phyloP scores from a whole-genome alignment of 2,888 invertebrate genomes.

The Coenonympha arcania region DNA sequence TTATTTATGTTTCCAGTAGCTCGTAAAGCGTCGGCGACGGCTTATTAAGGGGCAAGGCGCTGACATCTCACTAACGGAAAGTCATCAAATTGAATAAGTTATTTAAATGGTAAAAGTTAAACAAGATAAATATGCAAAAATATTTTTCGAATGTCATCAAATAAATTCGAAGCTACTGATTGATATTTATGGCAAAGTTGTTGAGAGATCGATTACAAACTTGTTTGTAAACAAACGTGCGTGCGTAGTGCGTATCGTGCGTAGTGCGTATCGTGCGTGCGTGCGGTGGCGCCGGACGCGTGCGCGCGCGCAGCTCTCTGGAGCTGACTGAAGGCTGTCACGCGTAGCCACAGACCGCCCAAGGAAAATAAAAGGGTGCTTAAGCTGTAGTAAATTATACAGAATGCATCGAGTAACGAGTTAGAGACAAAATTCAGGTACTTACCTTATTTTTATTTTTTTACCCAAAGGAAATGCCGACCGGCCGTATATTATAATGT shows the following conservation, averaged over 20 bases:
- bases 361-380: slow-evolving; percentile 22
- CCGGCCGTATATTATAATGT: too few relatives aligned
- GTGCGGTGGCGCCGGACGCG: slow-evolving; percentile 46
- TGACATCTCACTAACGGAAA: slow-evolving; percentile 64
- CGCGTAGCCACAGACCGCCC: slow-evolving; percentile 47
- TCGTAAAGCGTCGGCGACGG: slow-evolving; percentile 51
- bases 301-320: slow-evolving; percentile 66
- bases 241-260: slow-evolving; percentile 34
- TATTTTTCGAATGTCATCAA: not conserved
- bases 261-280: too few relatives aligned
- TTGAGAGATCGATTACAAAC: slow-evolving; percentile 8
- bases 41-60: slow-evolving; percentile 56
- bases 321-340: slow-evolving; percentile 67
- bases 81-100: slow-evolving; percentile 51
- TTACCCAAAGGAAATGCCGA: too few relatives aligned
- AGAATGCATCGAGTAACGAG: too few relatives aligned
- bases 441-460: too few relatives aligned
- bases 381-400: not conserved
- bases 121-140: slow-evolving; percentile 8
- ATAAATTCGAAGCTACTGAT: not conserved
- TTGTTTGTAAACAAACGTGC: slow-evolving; percentile 59
- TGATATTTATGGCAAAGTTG: not conserved
- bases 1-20: slow-evolving; percentile 59
- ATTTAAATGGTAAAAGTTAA: slow-evolving; percentile 23
- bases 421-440: too few relatives aligned